These are phyloP conservation scores for Marronus borbonicus DNA, from an alignment of 2,888 invertebrate genomes.

Conservation along the genomic window DNA sequence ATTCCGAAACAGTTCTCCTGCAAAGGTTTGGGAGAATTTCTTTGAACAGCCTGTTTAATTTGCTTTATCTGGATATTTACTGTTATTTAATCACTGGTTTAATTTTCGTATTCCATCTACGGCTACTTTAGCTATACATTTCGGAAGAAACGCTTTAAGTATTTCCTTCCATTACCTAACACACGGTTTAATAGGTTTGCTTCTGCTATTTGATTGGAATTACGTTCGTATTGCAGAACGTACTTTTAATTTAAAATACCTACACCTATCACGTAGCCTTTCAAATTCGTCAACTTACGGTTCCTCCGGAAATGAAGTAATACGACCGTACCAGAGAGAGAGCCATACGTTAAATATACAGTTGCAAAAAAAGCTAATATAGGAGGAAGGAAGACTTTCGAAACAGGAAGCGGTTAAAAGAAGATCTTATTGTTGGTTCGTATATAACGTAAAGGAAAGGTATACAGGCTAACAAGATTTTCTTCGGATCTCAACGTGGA, in stretches of 20 bases:
- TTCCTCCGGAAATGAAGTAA: slow-evolving; percentile 21
- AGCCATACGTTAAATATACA: background rate
- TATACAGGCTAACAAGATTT: too few species aligned
- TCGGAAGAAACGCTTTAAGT: slow-evolving; percentile 5
- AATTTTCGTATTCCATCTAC: too few species aligned
- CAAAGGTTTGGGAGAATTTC: too few species aligned
- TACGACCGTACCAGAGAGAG: background rate
- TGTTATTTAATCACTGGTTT: too few species aligned
- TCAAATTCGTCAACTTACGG: slow-evolving; percentile 23
- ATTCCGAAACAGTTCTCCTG: too few species aligned
- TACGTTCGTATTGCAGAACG: slow-evolving; percentile 4
- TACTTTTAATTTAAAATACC: background rate
- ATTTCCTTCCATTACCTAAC: slow-evolving; percentile 18
- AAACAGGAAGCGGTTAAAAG: slow-evolving; percentile 4
- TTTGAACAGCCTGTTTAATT: too few species aligned
- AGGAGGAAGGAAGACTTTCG: background rate
- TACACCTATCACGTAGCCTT: slow-evolving; percentile 17
- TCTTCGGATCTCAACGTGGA: background rate
- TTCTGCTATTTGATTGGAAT: slow-evolving; percentile 2
- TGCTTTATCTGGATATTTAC: too few species aligned
- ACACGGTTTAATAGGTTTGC: slow-evolving; percentile 6
- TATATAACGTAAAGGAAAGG: background rate
- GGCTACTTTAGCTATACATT: background rate
- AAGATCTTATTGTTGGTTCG: background rate
- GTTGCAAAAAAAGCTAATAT: slow-evolving; percentile 8